Evolutionary conservation across 2,797 vertebrate species (phyloP).

Genomic region (Bradypodion ventrale): DNA sequence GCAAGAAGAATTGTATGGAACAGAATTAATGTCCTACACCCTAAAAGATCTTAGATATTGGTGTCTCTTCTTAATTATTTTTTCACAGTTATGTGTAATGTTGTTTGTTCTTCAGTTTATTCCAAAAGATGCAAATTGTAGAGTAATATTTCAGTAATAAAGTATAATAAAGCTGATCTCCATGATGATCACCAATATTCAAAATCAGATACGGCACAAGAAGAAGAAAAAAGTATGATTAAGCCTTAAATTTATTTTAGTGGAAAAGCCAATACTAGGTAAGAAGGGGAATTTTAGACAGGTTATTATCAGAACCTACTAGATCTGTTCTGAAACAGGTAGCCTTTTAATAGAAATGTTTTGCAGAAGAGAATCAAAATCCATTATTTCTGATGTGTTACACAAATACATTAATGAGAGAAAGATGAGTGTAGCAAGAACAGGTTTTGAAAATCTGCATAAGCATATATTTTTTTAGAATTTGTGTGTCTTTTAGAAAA

Average conservation of each 20-base stretch:
- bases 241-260: not conserved
- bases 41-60: conserved; percentile 50
- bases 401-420: conserved; percentile 3
- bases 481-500: not conserved
- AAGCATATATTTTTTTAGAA: conserved; percentile 25
- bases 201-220: no score
- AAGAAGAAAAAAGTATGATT: no score
- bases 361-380: conserved; percentile 22
- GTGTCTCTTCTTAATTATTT: conserved; percentile 49
- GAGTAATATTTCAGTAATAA: conserved; percentile 6
- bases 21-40: conserved; percentile 53
- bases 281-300: conserved; percentile 1
- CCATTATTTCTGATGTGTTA: conserved; percentile 1
- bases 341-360: conserved; percentile 35
- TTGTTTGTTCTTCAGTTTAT: conserved; percentile 18
- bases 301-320: conserved; percentile 25
- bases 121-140: not conserved
- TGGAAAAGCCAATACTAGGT: not conserved
- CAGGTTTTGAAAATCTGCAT: not conserved
- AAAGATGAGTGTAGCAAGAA: conserved; percentile 27
- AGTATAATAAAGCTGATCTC: conserved; percentile 40
- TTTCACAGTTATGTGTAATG: conserved; percentile 58
- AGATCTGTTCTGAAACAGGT: conserved; percentile 25
- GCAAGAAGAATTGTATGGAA: conserved; percentile 46
- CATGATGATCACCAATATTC: no score